Evolutionary conservation across 2,797 vertebrate species (phyloP).

Genomic region (Eremophila alpestris): DNA sequence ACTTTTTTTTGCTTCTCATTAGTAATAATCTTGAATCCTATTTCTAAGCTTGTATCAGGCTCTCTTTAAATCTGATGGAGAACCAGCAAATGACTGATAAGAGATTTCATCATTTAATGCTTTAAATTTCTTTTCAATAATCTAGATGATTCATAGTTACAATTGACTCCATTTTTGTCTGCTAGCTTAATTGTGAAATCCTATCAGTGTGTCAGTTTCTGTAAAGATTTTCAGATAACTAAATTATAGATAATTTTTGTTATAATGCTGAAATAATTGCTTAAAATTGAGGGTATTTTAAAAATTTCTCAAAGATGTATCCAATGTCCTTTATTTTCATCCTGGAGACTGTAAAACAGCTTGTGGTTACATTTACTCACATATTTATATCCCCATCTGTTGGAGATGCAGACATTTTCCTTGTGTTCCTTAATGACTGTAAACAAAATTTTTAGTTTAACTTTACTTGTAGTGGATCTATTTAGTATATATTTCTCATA

Average conservation of each 20-base stretch:
- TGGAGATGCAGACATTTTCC: not conserved
- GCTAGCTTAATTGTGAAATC: constrained; percentile 18
- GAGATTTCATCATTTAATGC: constrained; percentile 26
- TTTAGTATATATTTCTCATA: not conserved
- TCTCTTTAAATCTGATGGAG: constrained; percentile 19
- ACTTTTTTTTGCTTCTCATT: not conserved
- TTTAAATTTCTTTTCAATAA: constrained; percentile 23
- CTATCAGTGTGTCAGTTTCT: not conserved
- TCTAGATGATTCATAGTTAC: constrained; percentile 35
- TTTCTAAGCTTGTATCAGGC: constrained; percentile 10
- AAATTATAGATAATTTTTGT: constrained; percentile 22
- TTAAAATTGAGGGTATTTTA: not conserved
- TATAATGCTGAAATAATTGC: constrained; percentile 33
- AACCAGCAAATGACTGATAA: constrained; percentile 24
- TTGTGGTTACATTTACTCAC: not conserved
- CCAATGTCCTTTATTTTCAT: not conserved
- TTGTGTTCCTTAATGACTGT: not conserved
- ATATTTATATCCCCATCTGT: not conserved
- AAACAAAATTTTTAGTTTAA: not conserved
- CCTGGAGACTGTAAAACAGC: not conserved
- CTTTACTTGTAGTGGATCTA: not conserved
- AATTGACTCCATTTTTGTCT: constrained; percentile 6
- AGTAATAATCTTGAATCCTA: not conserved
- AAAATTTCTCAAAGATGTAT: not conserved
- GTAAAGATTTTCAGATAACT: constrained; percentile 6